These are phyloP conservation scores for Lagenorhynchus albirostris DNA, from an alignment of 2,113 vertebrate species.

Conservation along the genomic window DNA sequence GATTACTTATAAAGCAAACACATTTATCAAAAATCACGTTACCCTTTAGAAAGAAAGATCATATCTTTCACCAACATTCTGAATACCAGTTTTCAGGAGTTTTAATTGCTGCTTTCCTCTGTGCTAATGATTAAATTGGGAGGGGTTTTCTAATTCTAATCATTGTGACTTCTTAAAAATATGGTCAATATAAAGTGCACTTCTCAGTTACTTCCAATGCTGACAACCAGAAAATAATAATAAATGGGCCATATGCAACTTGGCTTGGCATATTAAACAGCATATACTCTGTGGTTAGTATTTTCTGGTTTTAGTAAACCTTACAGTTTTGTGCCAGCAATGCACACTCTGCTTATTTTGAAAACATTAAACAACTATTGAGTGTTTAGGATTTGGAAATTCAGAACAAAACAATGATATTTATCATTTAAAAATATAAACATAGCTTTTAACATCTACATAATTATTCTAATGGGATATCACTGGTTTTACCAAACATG, in stretches of 20 bases:
- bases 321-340: background rate
- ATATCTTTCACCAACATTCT: background rate
- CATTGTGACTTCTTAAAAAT: background rate
- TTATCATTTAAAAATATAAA: constrained; percentile 22
- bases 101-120: background rate
- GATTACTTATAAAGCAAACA: background rate
- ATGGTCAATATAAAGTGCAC: background rate
- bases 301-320: constrained; percentile 2
- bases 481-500: background rate
- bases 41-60: background rate
- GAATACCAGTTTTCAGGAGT: background rate
- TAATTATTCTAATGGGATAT: background rate
- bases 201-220: background rate
- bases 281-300: background rate
- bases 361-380: background rate
- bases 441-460: background rate
- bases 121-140: background rate
- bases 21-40: background rate
- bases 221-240: background rate
- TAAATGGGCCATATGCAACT: background rate
- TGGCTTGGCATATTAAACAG: background rate
- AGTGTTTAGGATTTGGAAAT: background rate
- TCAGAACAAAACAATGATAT: background rate
- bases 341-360: background rate
- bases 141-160: background rate